Evolutionary conservation across 2,888 invertebrate species (phyloP), one percentile per base, ranked within the genome.

Genomic region (Agrenia bidenticulata): DNA sequence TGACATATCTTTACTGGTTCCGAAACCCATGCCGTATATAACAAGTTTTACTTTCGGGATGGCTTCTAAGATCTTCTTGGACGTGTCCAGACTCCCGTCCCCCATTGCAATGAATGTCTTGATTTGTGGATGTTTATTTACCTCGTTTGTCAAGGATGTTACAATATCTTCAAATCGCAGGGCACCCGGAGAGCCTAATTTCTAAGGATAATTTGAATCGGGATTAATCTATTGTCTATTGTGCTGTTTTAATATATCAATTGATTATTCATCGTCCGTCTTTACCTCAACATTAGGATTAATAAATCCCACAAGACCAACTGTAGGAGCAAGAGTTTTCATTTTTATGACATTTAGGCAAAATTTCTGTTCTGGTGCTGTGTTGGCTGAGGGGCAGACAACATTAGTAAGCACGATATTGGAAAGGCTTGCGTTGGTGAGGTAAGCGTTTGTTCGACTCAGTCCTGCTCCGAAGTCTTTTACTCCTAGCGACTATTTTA

Each of bases 391-490:
- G 0, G 11, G 17, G 45, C 64, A 64, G n/a, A 55, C 49, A 15
- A 61, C 19, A 32, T 64, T 69, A 1, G 42, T 39, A 19, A 49
- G 13, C 9, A 61, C 60, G 45, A 19, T 15, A n/a, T 37, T 55
- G 53, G 9, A 21, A 32, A 19, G 21, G 21, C 21, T n/a, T 2
- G n/a, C n/a, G n/a, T n/a, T n/a, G n/a, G n/a, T n/a, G n/a, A 72
- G 11, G 41, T 70, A 76, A 1, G 54, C 27, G 1, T 45, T 24
- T 0, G 70, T 67, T 37, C 54, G n/a, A 0, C 1, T 11, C 9
- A 74, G 42, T 17, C 73, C 74, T 15, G 66, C 59, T 32, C 67
- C 72, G 61, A 76, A 74, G 21, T 76, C 76, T 26, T 70, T 69
- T 24, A 70, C 55, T 2, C 75, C 75, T 4, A 70, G 49, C 11